Conservation (phyloP, 2,888 invertebrate species). For the Mesochorus sp. region DNA sequence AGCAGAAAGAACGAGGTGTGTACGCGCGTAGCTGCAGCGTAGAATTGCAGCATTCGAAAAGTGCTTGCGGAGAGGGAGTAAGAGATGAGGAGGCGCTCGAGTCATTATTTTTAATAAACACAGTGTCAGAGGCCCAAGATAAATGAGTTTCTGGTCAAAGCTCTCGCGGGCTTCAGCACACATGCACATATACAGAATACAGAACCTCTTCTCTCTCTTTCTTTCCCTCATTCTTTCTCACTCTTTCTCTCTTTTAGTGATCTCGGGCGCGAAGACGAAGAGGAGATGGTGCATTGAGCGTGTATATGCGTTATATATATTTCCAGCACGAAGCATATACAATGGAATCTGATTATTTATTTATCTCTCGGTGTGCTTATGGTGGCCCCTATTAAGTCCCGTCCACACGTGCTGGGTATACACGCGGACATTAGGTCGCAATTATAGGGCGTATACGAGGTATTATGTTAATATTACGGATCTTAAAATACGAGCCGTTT, state of each 20-base stretch:
- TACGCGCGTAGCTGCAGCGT: constrained; percentile 34
- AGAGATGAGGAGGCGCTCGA: constrained; percentile 66
- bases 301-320: not conserved
- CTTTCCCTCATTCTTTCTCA: not conserved
- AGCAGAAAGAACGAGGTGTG: constrained; percentile 30
- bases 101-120: constrained; percentile 80
- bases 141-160: constrained; percentile 73
- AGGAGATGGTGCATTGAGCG: constrained; percentile 12
- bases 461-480: constrained; percentile 66
- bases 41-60: constrained; percentile 43
- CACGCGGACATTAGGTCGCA: constrained; percentile 66
- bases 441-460: constrained; percentile 68
- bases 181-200: not conserved
- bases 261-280: constrained; percentile 19
- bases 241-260: constrained; percentile 11
- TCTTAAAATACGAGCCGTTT: constrained; percentile 64
- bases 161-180: constrained; percentile 47
- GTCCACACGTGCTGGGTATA: constrained; percentile 61
- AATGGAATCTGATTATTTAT: constrained; percentile 72
- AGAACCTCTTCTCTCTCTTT: constrained; percentile 1
- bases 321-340: constrained; percentile 48
- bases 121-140: constrained; percentile 71
- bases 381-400: constrained; percentile 64
- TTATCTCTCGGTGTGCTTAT: constrained; percentile 66
- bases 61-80: constrained; percentile 25